phyloP scores from a whole-genome alignment of 1,140 invertebrate genomes.

The Drosophila mauritiana region DNA sequence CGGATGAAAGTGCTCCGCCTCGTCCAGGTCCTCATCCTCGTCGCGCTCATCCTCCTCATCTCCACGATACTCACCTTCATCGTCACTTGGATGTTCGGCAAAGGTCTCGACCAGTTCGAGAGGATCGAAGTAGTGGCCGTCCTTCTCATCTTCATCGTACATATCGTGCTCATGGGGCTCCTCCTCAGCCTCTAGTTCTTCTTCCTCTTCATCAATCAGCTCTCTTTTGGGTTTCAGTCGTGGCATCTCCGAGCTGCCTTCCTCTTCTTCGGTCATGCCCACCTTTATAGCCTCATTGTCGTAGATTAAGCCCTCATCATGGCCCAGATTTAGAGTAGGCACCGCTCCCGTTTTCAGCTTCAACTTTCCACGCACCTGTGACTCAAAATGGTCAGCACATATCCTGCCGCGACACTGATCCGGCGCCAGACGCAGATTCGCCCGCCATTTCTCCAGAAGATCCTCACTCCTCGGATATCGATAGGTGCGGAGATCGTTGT shows the following conservation, averaged over 20 bases:
- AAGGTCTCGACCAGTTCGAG: conserved; percentile 65
- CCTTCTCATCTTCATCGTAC: conserved; percentile 44
- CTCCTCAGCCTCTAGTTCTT: conserved; percentile 4
- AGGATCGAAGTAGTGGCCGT: conserved; percentile 61
- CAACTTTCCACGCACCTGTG: conserved; percentile 68
- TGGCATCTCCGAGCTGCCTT: conserved; percentile 12
- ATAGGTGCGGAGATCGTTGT: conserved; percentile 74
- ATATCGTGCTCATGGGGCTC: conserved; percentile 17
- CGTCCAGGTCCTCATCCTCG: conserved; percentile 5
- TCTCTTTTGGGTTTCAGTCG: conserved; percentile 28
- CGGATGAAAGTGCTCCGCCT: conserved; percentile 40
- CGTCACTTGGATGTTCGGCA: conserved; percentile 53
- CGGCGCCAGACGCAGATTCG: conserved; percentile 57
- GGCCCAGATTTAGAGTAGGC: conserved; percentile 74
- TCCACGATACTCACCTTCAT: conserved; percentile 24
- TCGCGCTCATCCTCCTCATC: conserved; percentile 28
- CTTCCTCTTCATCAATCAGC: conserved; percentile 37
- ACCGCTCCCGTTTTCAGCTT: conserved; percentile 75
- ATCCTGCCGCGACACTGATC: conserved; percentile 69
- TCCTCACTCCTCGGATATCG: conserved; percentile 67
- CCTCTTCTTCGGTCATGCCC: conserved; percentile 44
- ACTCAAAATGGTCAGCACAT: conserved; percentile 77
- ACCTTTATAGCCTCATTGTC: conserved; percentile 70
- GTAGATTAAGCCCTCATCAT: conserved; percentile 62
- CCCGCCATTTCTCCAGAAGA: conserved; percentile 74